A percentile compares a stretch with the other conserved stretches of the same genome.
Conservation (phyloP, 2,797 vertebrate genomes). For the Picus viridis region DNA sequence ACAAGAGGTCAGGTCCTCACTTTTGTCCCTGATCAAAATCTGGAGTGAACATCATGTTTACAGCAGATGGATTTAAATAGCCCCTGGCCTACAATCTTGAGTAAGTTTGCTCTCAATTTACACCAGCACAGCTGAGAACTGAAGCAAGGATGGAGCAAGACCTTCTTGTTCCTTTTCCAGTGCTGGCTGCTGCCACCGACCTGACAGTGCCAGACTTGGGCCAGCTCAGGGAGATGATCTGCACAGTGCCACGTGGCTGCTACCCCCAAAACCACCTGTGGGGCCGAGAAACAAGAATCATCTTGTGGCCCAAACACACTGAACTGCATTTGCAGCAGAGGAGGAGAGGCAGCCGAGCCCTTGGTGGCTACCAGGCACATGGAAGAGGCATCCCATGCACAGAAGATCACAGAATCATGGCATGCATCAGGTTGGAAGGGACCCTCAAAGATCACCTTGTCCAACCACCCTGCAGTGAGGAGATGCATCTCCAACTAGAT, state of each 20-base stretch:
- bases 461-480: too few species aligned
- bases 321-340: not conserved
- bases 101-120: not conserved
- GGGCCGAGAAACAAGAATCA: not conserved
- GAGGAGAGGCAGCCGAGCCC: not conserved
- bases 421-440: too few species aligned
- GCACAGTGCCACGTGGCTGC: fast-evolving
- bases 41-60: not conserved
- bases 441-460: too few species aligned
- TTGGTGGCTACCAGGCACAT: fast-evolving
- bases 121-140: not conserved
- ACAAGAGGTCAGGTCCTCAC: constrained; percentile 62
- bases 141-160: not conserved
- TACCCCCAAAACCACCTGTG: fast-evolving
- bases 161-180: not conserved
- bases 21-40: constrained; percentile 24
- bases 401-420: not conserved
- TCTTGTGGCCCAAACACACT: too few species aligned
- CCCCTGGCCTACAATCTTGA: constrained; percentile 3
- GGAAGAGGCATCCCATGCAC: not conserved
- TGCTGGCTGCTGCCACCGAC: fast-evolving
- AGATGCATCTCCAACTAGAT: too few species aligned
- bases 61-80: not conserved
- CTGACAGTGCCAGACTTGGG: fast-evolving
- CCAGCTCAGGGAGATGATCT: not conserved